Evolutionary conservation across 2,113 vertebrate species (phyloP).

Genomic region (Chlorodrepanis virens): DNA sequence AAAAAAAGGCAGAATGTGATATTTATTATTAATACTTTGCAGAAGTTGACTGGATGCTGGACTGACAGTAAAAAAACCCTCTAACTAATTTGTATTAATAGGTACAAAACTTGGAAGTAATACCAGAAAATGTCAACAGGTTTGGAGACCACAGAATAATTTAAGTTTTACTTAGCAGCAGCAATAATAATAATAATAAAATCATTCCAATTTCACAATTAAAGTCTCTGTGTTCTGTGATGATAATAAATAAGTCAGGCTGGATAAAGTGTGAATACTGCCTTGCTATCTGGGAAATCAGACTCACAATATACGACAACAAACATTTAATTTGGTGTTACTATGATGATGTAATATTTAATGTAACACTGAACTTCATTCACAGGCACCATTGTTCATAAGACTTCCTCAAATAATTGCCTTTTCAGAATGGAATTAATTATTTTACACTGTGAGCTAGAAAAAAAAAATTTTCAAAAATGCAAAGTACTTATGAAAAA

Average conservation of each 20-base stretch:
- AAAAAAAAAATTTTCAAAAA: not conserved
- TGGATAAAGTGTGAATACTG: not conserved
- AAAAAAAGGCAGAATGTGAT: not conserved
- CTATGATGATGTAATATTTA: not conserved
- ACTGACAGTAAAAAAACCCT: not conserved
- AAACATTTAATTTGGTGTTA: constrained; percentile 19
- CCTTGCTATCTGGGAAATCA: not conserved
- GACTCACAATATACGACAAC: not conserved
- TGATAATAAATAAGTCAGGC: not conserved
- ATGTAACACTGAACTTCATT: not conserved
- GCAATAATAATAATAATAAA: not conserved
- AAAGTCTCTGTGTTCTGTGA: not conserved
- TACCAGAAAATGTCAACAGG: not conserved
- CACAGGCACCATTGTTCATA: not conserved
- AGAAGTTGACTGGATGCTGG: not conserved
- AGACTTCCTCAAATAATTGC: not conserved
- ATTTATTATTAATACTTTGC: not conserved
- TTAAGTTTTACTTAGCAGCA: not conserved
- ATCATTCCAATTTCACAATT: not conserved
- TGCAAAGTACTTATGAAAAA: not conserved
- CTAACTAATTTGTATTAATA: not conserved
- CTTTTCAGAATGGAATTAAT: not conserved
- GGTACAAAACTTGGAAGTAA: not conserved
- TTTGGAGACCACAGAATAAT: not conserved
- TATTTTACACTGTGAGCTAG: not conserved